A percentile compares a stretch with the other conserved stretches of the same genome.
Conservation (phyloP, 2,113 vertebrate genomes). For the Zosterops lateralis region DNA sequence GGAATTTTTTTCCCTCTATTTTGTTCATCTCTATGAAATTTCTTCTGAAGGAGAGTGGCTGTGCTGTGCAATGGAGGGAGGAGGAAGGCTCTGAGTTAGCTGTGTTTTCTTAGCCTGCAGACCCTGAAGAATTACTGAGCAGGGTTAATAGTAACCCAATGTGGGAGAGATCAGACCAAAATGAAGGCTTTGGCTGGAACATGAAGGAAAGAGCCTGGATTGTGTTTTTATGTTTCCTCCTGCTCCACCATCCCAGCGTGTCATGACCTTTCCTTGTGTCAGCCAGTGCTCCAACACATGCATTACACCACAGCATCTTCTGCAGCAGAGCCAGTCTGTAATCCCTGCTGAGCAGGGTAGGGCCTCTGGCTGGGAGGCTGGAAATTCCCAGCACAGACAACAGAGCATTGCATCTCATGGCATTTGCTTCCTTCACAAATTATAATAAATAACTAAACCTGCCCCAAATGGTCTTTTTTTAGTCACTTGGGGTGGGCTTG, state of each 20-base stretch:
- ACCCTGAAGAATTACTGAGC: background rate
- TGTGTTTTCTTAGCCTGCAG: background rate
- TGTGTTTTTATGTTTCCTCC: background rate
- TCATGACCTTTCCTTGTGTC: background rate
- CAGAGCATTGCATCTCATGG: rapidly evolving
- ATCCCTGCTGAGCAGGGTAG: background rate
- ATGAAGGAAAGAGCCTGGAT: background rate
- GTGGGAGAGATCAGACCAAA: background rate
- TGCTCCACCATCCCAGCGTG: rapidly evolving
- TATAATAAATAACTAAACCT: background rate
- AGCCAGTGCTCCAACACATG: rapidly evolving
- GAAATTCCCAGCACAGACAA: background rate
- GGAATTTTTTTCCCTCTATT: background rate
- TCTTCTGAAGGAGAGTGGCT: background rate
- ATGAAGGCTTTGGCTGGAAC: background rate
- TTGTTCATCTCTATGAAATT: background rate
- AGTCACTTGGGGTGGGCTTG: background rate
- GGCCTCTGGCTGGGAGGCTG: background rate
- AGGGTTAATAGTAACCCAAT: background rate
- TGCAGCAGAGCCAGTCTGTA: background rate
- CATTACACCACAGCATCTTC: background rate
- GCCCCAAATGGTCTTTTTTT: background rate
- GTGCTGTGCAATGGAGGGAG: background rate
- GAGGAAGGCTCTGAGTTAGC: background rate
- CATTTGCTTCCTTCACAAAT: background rate